Percentiles rank a stretch among this genome's conserved stretches.
These are phyloP conservation scores for Balanococcus diminutus DNA, from an alignment of 2,888 invertebrate species.

Conservation along the genomic window DNA sequence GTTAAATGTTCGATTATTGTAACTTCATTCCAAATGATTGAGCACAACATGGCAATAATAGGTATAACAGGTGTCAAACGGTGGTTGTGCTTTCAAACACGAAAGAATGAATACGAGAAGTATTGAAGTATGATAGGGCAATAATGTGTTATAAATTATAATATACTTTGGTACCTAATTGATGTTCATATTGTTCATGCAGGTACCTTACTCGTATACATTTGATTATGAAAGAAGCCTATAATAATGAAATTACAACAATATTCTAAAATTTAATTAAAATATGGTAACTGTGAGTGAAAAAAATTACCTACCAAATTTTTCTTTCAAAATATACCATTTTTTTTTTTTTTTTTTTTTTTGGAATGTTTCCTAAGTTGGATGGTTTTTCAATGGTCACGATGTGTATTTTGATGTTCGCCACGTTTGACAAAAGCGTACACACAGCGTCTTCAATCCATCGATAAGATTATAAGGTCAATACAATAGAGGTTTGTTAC, in stretches of 20 bases:
- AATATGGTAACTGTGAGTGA: neutral
- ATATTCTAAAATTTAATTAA: neutral
- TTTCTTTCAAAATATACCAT: too few species aligned
- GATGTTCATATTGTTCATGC: neutral
- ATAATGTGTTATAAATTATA: neutral
- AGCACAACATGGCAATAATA: neutral
- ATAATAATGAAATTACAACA: neutral
- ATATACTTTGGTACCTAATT: neutral
- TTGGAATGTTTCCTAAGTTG: neutral
- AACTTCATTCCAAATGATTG: neutral
- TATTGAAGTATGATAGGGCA: too few species aligned
- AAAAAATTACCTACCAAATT: neutral
- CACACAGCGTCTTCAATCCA: neutral
- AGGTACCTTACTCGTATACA: neutral
- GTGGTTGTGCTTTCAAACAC: neutral
- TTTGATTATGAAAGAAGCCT: too few species aligned
- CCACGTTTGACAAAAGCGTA: neutral
- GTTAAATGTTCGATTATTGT: neutral
- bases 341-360: too few species aligned
- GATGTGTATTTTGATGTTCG: neutral
- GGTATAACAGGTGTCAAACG: slow-evolving; percentile 4
- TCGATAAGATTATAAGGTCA: slow-evolving; percentile 32
- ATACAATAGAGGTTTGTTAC: slow-evolving; percentile 29
- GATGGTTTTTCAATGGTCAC: slow-evolving; percentile 11
- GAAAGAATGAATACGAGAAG: neutral